Evolutionary conservation across 2,888 invertebrate genomes (phyloP).

Genomic region (Oligia latruncula): DNA sequence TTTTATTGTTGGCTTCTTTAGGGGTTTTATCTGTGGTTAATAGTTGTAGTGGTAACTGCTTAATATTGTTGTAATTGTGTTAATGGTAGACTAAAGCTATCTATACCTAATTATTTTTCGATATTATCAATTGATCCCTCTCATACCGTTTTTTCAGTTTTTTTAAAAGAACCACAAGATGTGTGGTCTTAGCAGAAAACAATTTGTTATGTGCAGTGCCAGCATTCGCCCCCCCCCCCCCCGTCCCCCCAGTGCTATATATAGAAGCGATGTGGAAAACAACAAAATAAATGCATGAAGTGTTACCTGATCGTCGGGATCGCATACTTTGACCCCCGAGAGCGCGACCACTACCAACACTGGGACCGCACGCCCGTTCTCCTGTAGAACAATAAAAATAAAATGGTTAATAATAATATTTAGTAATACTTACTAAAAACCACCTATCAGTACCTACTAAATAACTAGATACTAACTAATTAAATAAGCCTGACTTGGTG

Average conservation of each 20-base stretch:
- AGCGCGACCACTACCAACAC: constrained; percentile 94
- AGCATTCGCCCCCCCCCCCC: too few species aligned
- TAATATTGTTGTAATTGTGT: too few species aligned
- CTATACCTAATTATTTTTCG: neutral
- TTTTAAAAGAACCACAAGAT: neutral
- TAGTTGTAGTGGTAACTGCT: too few species aligned
- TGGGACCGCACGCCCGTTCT: constrained; percentile 91
- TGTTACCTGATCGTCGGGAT: constrained; percentile 94
- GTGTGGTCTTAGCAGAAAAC: neutral
- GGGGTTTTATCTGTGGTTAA: too few species aligned
- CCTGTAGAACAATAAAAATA: constrained; percentile 81
- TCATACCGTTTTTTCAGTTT: neutral
- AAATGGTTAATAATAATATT: neutral
- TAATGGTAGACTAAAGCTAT: neutral
- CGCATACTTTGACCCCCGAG: constrained; percentile 95
- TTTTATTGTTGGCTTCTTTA: too few species aligned
- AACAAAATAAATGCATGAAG: neutral
- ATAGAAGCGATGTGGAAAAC: neutral
- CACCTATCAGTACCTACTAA: neutral
- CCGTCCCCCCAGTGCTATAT: neutral
- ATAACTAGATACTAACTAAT: too few species aligned
- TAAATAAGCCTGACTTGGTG: neutral
- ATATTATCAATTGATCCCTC: neutral
- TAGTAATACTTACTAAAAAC: neutral
- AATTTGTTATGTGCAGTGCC: neutral